Base-by-base conservation (phyloP, 2,797 vertebrate genomes). In the Chaenodraco wilsoni region DNA sequence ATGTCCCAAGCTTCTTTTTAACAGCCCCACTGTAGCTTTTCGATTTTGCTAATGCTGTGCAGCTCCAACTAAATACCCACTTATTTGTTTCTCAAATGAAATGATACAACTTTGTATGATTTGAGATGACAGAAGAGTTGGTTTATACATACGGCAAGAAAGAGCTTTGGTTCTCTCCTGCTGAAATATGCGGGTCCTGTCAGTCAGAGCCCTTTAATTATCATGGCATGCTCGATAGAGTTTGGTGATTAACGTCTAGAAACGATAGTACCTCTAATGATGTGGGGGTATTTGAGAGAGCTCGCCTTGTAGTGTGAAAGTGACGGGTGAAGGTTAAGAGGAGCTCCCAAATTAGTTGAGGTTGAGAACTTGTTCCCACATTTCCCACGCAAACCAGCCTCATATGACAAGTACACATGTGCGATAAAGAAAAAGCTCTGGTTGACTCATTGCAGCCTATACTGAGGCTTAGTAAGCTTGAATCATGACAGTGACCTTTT, bases 401-500 rank as follows among this genome's bases (percentile, higher is more conserved):
- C 49, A 61, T 23, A 69, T 48, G 55, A 40, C 60, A 56, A 69
- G 48, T 16, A 45, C 51, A 51, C 14, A 23, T 41, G 13, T 72
- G 17, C 0, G 5, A 62, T 31, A 56, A 54, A 16, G 12, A 74
- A 40, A 74, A 50, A 13, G 19, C 50, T 61, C 19, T 40, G 57
- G n/a, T 14, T 81, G 79, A 88, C 50, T 86, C 76, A 82, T 57
- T 49, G 66, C 48, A 45, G 65, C 41, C 43, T 58, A 65, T 76
- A 76, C 74, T 57, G 51, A 69, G 31, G 67, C 74, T 57, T 54
- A 72, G 85, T 81, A 78, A 77, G 83, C 9, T 21, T 83, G 74
- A 88, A 69, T 87, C 84, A 82, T 77, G 63, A 74, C 17, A 71
- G 48, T 78, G 88, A 89, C 88, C 86, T 91, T 90, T 83, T 73